Percentiles rank a stretch among this genome's conserved stretches.
Evolutionary conservation across 1,140 invertebrate species (phyloP).

Genomic region (Drosophila ohnishii): DNA sequence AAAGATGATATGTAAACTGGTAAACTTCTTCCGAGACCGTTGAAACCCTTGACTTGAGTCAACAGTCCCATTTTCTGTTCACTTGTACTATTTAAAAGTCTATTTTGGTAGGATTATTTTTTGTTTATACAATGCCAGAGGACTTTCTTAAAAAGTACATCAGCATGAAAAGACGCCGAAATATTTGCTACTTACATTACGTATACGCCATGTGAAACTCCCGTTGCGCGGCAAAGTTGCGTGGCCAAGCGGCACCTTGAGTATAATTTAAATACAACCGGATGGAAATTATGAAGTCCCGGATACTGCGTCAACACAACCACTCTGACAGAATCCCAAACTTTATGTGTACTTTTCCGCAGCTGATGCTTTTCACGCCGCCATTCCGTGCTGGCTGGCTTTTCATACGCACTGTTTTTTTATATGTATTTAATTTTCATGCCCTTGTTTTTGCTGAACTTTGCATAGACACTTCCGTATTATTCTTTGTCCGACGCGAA

Average conservation of each 20-base stretch:
- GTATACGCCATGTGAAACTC: constrained; percentile 42
- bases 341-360: constrained; percentile 76
- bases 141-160: constrained; percentile 24
- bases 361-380: constrained; percentile 57
- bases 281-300: constrained; percentile 71
- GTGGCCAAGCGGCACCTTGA: constrained; percentile 32
- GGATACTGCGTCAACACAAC: constrained; percentile 51
- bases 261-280: constrained; percentile 70
- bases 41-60: constrained; percentile 7
- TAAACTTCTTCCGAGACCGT: constrained; percentile 11
- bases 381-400: constrained; percentile 40
- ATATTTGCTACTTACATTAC: constrained; percentile 60
- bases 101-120: not conserved
- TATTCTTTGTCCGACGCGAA: constrained; percentile 61
- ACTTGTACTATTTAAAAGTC: constrained; percentile 7
- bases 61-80: constrained; percentile 1
- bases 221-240: constrained; percentile 31
- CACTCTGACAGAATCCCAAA: constrained; percentile 32
- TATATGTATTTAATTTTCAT: constrained; percentile 18
- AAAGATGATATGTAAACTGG: constrained; percentile 52
- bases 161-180: constrained; percentile 20
- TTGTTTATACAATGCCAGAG: constrained; percentile 1
- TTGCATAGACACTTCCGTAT: constrained; percentile 57
- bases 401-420: constrained; percentile 64
- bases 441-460: constrained; percentile 28